These are phyloP conservation scores for Oryzias dopingdopingensis DNA, from an alignment of 2,797 vertebrate genomes.

Conservation along the genomic window DNA sequence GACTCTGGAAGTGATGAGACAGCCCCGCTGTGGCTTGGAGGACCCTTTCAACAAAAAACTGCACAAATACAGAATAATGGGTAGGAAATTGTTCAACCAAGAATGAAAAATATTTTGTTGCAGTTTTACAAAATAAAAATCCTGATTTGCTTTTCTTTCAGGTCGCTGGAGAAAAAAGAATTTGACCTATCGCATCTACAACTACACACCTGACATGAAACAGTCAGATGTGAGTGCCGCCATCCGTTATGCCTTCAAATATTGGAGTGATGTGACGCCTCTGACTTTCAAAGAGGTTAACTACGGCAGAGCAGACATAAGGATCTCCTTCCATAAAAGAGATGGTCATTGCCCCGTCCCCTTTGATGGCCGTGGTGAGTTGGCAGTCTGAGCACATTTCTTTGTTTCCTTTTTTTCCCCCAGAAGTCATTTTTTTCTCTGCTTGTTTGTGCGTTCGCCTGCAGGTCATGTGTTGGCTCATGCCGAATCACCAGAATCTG, in stretches of 20 bases:
- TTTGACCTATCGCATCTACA: slow-evolving; percentile 84
- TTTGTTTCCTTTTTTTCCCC: not conserved
- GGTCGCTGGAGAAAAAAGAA: slow-evolving; percentile 84
- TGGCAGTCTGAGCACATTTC: not conserved
- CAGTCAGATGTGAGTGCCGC: slow-evolving; percentile 64
- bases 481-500: slow-evolving; percentile 84
- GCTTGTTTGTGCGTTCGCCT: slow-evolving; percentile 2
- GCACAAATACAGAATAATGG: slow-evolving; percentile 79
- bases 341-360: slow-evolving; percentile 70
- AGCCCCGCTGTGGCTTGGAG: slow-evolving; percentile 86
- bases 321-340: slow-evolving; percentile 82
- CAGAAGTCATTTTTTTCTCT: not conserved
- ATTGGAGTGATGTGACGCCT: slow-evolving; percentile 82
- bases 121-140: too few species aligned
- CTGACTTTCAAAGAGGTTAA: slow-evolving; percentile 83
- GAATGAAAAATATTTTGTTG: too few species aligned
- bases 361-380: slow-evolving; percentile 86
- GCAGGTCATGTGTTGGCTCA: slow-evolving; percentile 86
- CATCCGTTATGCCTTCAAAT: slow-evolving; percentile 81
- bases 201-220: slow-evolving; percentile 81
- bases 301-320: slow-evolving; percentile 82
- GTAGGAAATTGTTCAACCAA: slow-evolving; percentile 51
- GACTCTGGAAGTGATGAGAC: slow-evolving; percentile 80
- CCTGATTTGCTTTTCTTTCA: slow-evolving; percentile 36
- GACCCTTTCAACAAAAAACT: slow-evolving; percentile 86